These are phyloP conservation scores for Eriosoma lanigerum DNA, from an alignment of 1,140 invertebrate species.

Conservation along the genomic window DNA sequence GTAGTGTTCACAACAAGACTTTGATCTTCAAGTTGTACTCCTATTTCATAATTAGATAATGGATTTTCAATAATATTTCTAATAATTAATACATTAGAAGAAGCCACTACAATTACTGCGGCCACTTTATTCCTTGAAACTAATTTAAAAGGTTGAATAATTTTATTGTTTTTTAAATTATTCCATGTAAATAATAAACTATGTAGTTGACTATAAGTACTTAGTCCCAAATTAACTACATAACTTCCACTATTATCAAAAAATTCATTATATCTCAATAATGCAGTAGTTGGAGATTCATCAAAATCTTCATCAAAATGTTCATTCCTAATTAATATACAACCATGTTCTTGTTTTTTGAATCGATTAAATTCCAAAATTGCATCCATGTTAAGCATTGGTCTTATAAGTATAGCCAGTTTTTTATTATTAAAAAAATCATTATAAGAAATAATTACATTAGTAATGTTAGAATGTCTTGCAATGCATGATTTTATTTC, in stretches of 20 bases:
- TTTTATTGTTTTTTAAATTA: slow-evolving; percentile 80
- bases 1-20: slow-evolving; percentile 91
- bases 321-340: slow-evolving; percentile 83
- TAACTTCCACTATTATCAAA: slow-evolving; percentile 82
- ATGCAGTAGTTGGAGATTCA: slow-evolving; percentile 69
- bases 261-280: slow-evolving; percentile 88
- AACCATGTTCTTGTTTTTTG: slow-evolving; percentile 75
- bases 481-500: slow-evolving; percentile 62
- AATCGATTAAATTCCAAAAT: slow-evolving; percentile 88
- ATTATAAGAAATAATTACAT: slow-evolving; percentile 84
- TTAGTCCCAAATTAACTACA: slow-evolving; percentile 83
- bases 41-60: slow-evolving; percentile 88
- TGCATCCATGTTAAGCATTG: slow-evolving; percentile 79
- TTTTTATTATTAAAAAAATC: slow-evolving; percentile 75
- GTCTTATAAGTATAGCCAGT: slow-evolving; percentile 76
- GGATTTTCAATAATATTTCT: slow-evolving; percentile 93
- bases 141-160: slow-evolving; percentile 84
- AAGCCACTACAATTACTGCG: slow-evolving; percentile 85
- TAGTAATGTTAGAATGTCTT: slow-evolving; percentile 61
- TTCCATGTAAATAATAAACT: slow-evolving; percentile 85
- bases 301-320: slow-evolving; percentile 72
- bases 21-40: slow-evolving; percentile 91
- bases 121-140: slow-evolving; percentile 85
- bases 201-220: slow-evolving; percentile 80
- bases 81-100: slow-evolving; percentile 85